Evolutionary conservation across 2,113 vertebrate genomes (phyloP).

Genomic region (Prochilodus magdalenae): DNA sequence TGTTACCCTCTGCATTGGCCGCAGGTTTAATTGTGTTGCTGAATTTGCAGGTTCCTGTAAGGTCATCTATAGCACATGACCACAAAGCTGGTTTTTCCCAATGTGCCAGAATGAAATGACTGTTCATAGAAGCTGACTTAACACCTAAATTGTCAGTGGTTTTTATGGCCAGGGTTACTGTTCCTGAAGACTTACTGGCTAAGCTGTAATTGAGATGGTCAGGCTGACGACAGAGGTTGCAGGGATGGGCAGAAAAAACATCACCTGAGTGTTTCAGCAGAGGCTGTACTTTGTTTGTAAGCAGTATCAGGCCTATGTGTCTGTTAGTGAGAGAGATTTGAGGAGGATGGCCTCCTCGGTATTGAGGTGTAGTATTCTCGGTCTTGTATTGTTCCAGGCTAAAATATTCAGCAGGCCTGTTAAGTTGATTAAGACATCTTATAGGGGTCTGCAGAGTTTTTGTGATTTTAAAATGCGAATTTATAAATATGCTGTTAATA

Average conservation of each 20-base stretch:
- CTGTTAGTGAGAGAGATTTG: background rate
- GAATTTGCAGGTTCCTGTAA: constrained; percentile 31
- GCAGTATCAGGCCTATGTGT: background rate
- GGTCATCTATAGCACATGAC: constrained; percentile 2
- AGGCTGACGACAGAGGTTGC: background rate
- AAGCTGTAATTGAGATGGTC: constrained; percentile 4
- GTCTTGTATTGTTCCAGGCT: constrained; percentile 1
- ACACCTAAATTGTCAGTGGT: background rate
- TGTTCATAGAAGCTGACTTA: background rate
- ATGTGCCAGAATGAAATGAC: background rate
- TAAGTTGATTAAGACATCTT: background rate
- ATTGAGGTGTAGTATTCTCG: constrained; percentile 34
- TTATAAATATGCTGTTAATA: too few species aligned
- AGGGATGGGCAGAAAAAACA: background rate
- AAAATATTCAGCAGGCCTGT: too few species aligned
- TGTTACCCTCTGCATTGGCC: constrained; percentile 18
- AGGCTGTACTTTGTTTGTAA: background rate
- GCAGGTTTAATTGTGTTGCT: constrained; percentile 21
- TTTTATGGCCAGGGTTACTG: background rate
- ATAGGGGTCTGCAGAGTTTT: too few species aligned
- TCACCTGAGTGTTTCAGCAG: background rate
- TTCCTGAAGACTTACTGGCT: background rate
- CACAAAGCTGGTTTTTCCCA: background rate
- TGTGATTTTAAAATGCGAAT: too few species aligned
- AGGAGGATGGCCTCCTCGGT: background rate